Conservation (phyloP, 2,797 vertebrate species). For the Takifugu ocellatus region DNA sequence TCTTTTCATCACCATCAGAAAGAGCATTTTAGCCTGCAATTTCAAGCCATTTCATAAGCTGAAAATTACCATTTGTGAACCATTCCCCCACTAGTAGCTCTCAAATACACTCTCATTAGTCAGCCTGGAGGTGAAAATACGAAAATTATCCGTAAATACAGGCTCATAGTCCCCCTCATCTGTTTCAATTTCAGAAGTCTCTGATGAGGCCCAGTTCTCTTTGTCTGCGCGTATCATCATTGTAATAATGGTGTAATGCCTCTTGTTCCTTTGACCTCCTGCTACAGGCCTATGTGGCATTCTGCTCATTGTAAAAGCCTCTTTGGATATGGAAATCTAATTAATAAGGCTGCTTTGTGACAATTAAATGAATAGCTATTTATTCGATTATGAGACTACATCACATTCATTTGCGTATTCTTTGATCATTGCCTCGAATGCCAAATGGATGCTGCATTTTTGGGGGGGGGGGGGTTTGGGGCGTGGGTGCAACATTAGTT, state of each 20-base stretch:
- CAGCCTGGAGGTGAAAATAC: constrained; percentile 71
- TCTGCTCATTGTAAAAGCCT: constrained; percentile 35
- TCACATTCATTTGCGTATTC: constrained; percentile 1
- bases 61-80: constrained; percentile 80
- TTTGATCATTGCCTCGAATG: constrained; percentile 8
- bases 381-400: constrained; percentile 7
- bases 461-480: neutral
- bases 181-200: constrained; percentile 70
- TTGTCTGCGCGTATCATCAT: constrained; percentile 64
- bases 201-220: constrained; percentile 45
- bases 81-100: constrained; percentile 72
- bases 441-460: neutral
- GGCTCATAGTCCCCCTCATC: constrained; percentile 65
- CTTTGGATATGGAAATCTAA: constrained; percentile 39
- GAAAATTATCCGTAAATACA: constrained; percentile 71
- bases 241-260: constrained; percentile 65
- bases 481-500: neutral
- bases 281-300: constrained; percentile 18
- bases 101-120: constrained; percentile 71
- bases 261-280: constrained; percentile 64
- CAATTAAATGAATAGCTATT: constrained; percentile 16
- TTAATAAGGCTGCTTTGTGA: constrained; percentile 23
- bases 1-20: constrained; percentile 84
- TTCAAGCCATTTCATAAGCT: constrained; percentile 80
- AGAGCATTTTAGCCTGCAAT: constrained; percentile 82